Evolutionary conservation across 2,113 vertebrate genomes (phyloP), one percentile per base, ranked within the genome.

Genomic region (Heterocephalus glaber): DNA sequence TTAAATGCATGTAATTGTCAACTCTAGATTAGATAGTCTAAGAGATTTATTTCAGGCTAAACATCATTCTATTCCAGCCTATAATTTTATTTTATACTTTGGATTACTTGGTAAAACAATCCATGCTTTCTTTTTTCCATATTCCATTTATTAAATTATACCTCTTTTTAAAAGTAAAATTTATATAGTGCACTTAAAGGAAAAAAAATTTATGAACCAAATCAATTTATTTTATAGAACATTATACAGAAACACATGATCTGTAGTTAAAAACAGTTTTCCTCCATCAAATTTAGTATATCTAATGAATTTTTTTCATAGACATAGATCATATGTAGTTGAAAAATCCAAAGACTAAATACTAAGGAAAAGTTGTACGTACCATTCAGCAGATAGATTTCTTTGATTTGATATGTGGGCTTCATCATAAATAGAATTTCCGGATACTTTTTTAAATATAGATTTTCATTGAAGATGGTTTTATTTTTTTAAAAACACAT

Each of bases 101-200:
- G 63, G 65, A 63, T 35, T 54, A 80, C 56, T 89, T 74, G 80
- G 20, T 90, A 76, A 90, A 76, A 86, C 49, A 30, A 54, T 74
- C 47, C 10, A 47, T 47, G 41, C 35, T 92, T 90, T 90, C 47
- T 30, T 74, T 65, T n/a, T 61, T 61, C 68, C 54, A 52, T 54
- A 61, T 83, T 82, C n/a, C 41, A 83, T 85, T 94, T 86, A 95
- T 94, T 95, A 92, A 86, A 77, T 91, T 89, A 85, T 7, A 85
- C 89, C 65, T 79, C n/a, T 92, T 92, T 95, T 91, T 81, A 54
- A 95, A 91, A 76, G 85, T 76, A 87, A 92, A 86, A 92, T 86
- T 65, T 94, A 86, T 63, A 92, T 54, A 90, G 70, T 70, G 65
- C 79, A 86, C 63, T 95, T 97, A 84, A 90, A 94, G 41, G n/a